Percentiles rank a stretch among this genome's conserved stretches.
These are phyloP conservation scores for Pangasius macronema DNA, from an alignment of 2,797 vertebrate species.

Conservation along the genomic window DNA sequence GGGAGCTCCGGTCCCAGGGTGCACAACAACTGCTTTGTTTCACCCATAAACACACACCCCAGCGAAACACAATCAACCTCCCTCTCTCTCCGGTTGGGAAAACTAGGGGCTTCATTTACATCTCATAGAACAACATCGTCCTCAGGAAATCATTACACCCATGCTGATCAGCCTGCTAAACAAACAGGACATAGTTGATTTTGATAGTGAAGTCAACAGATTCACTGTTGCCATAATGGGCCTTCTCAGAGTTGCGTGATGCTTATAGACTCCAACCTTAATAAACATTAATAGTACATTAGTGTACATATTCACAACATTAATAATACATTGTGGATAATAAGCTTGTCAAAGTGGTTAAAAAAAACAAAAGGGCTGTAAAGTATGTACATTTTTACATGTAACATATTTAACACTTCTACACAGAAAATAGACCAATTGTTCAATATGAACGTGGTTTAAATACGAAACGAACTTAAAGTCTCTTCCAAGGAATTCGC, in stretches of 20 bases:
- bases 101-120: constrained; percentile 68
- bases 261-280: not conserved
- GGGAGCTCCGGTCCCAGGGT: constrained; percentile 76
- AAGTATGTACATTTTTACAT: not conserved
- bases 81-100: constrained; percentile 71
- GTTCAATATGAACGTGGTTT: not conserved
- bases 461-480: not conserved
- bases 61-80: constrained; percentile 61
- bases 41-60: constrained; percentile 74
- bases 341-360: not conserved
- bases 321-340: not conserved
- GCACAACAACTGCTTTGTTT: constrained; percentile 83
- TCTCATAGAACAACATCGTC: constrained; percentile 40
- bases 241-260: not conserved
- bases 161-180: constrained; percentile 32
- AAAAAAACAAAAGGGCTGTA: not conserved
- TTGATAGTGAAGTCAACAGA: constrained; percentile 16
- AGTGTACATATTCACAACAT: not conserved
- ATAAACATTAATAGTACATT: not conserved
- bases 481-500: not conserved
- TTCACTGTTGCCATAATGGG: not conserved
- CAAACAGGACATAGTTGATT: constrained; percentile 30
- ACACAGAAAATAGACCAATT: not conserved
- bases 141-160: constrained; percentile 45
- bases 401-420: not conserved